Base-by-base conservation (phyloP, 2,888 invertebrate genomes). In the Agrotis exclamationis region DNA sequence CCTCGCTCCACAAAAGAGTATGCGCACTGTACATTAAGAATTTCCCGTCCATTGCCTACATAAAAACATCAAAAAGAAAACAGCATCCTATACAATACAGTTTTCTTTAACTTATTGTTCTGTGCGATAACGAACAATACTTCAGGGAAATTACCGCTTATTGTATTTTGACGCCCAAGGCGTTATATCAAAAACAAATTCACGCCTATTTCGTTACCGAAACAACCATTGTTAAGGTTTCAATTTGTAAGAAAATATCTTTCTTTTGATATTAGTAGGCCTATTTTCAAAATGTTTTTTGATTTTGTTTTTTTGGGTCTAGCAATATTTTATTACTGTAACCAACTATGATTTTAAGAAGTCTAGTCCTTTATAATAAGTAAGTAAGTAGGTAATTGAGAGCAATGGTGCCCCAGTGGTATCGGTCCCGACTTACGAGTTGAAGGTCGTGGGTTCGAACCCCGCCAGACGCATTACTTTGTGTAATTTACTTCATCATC, bases 91-190 rank as follows among this genome's bases (percentile, higher is more conserved):
- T 22, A 77, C 39, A 45, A 64, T 47, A 74, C 44, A 22, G 9
- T 64, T 79, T 57, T 63, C 24, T 33, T 73, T 63, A 11, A 56
- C 14, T 63, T 63, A 77, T 77, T 73, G 74, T 68, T 64, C 14
- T 7, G 4, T 3, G 16, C 60, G 58, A 60, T 53, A 63, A n/a
- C 47, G 60, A 53, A 79, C 74, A 69, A 79, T 77, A 51, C 79
- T 74, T 53, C 14, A 16, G 79, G 79, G 74, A 79, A 79, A 74
- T 74, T 74, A 68, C 13, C 56, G 63, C 39, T 68, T 58, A 79
- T 74, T 77, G 74, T 69, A 33, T 69, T 68, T 39, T 44, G 13
- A 57, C 59, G 24, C 48, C 50, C 20, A n/a, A 58, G 22, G 51
- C 22, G 51, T 68, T 62, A 13, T 60, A 57, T 62, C 60, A 63